Base-by-base conservation (phyloP, 2,797 vertebrate genomes). In the Hyperoplus lanceolatus region DNA sequence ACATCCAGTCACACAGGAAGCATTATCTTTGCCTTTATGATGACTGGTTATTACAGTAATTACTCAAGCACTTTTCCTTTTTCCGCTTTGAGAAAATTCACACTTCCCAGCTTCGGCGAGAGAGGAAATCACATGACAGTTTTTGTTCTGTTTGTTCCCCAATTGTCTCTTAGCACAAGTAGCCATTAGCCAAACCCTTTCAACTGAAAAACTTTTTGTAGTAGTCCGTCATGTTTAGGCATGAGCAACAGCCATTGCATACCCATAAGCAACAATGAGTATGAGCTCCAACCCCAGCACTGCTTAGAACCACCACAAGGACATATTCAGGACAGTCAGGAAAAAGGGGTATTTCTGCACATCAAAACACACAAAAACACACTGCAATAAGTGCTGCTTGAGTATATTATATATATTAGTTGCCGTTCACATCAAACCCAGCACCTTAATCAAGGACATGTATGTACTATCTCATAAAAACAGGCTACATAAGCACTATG, bases 11-110 rank as follows among this genome's bases (percentile, higher is more conserved):
- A 73, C 72, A 77, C 5, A 8, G 68, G 55, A 56, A 49, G 39
- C 48, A 45, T 75, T 65, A 70, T 80, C 79, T 78, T 68, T 73
- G 65, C 57, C 78, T 84, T 73, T 77, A 15, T 74, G 79, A 63
- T 12, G 6, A 66, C 57, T 59, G 62, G 64, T 46, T 11, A 36
- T 57, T 6, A 43, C 13, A 8, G 8, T 6, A 14, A 15, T 29
- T n/a, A 43, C 43, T 42, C 21, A 55, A 18, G 0, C 6, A 56
- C 16, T 39, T 39, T 74, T 39, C 4, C 7, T 56, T 36, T 43
- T 55, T 12, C 5, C 36, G 14, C 1, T 6, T 54, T 55, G 1
- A 54, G n/a, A 45, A n/a, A 9, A 36, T 77, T 63, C 73, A 53
- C 54, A 62, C 72, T 72, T 61, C 62, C 3, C 39, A 51, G 15